phyloP scores from a whole-genome alignment of 2,888 invertebrate species.

The Linnaemya tessellans region DNA sequence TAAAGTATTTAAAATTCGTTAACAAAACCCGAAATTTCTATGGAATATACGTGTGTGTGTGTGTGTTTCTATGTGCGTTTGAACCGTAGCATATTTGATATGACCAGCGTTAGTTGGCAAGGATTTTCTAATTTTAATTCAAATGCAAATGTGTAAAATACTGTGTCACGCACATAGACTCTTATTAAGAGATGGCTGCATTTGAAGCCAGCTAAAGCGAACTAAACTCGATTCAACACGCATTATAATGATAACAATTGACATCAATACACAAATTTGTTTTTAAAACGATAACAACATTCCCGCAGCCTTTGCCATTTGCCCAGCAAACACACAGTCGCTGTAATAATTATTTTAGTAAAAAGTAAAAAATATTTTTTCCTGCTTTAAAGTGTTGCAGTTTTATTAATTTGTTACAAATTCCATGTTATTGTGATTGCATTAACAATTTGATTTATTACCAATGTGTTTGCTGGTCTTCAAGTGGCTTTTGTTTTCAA shows the following conservation, averaged over 20 bases:
- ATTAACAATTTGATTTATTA: too few relatives aligned
- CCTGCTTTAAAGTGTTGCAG: too few relatives aligned
- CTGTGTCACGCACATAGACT: constrained; percentile 57
- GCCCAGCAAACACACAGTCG: neutral
- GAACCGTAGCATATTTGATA: constrained; percentile 17
- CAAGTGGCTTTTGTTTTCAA: constrained; percentile 1
- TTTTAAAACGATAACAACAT: constrained; percentile 46
- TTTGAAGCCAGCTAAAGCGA: constrained; percentile 29
- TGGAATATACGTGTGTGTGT: neutral
- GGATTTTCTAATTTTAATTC: constrained; percentile 65
- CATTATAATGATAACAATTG: constrained; percentile 68
- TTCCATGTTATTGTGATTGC: too few relatives aligned
- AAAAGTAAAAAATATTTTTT: too few relatives aligned
- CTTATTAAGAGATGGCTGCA: constrained; percentile 48
- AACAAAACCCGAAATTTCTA: neutral
- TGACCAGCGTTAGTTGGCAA: constrained; percentile 17
- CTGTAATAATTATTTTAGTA: too few relatives aligned
- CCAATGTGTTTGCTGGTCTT: constrained; percentile 5
- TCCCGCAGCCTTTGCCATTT: neutral
- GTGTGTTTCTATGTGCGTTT: neutral
- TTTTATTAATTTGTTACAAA: too few relatives aligned
- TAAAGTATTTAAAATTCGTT: neutral
- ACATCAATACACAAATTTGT: constrained; percentile 65
- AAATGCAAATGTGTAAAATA: constrained; percentile 62
- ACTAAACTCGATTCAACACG: constrained; percentile 56